Conservation (phyloP, 2,113 vertebrate genomes). For the Oenanthe melanoleuca region DNA sequence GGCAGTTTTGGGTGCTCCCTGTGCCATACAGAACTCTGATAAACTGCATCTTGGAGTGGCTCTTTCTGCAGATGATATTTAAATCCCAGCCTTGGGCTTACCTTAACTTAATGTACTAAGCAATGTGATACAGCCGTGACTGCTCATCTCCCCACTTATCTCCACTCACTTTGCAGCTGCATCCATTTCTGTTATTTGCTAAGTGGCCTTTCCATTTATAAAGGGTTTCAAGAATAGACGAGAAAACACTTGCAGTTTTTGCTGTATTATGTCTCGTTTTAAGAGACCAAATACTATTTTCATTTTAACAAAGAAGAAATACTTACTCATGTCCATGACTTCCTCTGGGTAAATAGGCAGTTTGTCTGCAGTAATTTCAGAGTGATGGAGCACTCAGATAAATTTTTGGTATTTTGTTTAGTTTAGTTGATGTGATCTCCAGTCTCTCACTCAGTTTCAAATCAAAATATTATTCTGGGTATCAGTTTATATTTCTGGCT, state of each 20-base stretch:
- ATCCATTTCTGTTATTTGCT: neutral
- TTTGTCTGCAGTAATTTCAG: neutral
- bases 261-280: neutral
- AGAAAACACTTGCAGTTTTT: neutral
- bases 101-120: neutral
- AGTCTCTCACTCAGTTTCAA: neutral
- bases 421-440: neutral
- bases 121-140: neutral
- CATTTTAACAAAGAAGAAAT: neutral
- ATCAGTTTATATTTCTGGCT: neutral
- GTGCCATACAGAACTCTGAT: neutral
- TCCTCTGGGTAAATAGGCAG: neutral
- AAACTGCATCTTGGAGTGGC: neutral
- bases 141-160: neutral
- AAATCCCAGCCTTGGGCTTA: neutral
- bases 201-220: conserved; percentile 1
- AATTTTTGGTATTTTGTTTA: neutral
- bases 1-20: neutral
- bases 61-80: neutral
- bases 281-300: neutral
- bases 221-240: neutral
- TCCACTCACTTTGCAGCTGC: neutral
- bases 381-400: neutral
- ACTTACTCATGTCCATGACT: neutral
- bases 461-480: neutral